Evolutionary conservation across 2,797 vertebrate genomes (phyloP).

Genomic region (Sebastolobus alascanus): DNA sequence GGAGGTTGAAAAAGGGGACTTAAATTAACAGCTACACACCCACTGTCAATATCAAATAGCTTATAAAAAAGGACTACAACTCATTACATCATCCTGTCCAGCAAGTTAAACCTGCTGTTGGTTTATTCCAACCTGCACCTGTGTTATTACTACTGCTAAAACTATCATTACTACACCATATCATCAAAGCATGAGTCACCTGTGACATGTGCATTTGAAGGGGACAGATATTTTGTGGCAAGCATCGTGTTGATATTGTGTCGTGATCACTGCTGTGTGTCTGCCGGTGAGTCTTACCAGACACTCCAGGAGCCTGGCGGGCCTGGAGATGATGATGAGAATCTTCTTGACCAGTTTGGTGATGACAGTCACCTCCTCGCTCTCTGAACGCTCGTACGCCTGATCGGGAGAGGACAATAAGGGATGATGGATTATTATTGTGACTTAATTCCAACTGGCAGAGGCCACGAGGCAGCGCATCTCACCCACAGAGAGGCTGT

Average conservation of each 20-base stretch:
- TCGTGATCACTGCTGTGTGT: slow-evolving; percentile 11
- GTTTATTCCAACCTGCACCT: slow-evolving; percentile 3
- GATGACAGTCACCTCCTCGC: slow-evolving; percentile 91
- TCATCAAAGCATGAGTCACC: slow-evolving; percentile 39
- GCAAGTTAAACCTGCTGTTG: neutral
- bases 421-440: slow-evolving; percentile 36
- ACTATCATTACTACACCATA: slow-evolving; percentile 36
- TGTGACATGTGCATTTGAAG: neutral
- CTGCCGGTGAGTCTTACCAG: slow-evolving; percentile 84
- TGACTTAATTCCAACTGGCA: slow-evolving; percentile 35
- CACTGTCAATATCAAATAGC: slow-evolving; percentile 3
- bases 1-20: neutral
- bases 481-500: slow-evolving; percentile 15
- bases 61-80: neutral
- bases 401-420: slow-evolving; percentile 61
- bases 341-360: slow-evolving; percentile 92
- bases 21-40: neutral
- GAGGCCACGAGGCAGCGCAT: slow-evolving; percentile 6
- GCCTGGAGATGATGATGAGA: slow-evolving; percentile 93
- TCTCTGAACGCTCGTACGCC: slow-evolving; percentile 94
- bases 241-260: neutral
- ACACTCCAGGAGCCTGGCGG: slow-evolving; percentile 93
- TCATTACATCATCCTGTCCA: slow-evolving; percentile 1
- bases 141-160: slow-evolving; percentile 31
- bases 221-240: slow-evolving; percentile 10